Evolutionary conservation across 2,888 invertebrate genomes (phyloP), one percentile per base, ranked within the genome.

Genomic region (Cheilosia grossa): DNA sequence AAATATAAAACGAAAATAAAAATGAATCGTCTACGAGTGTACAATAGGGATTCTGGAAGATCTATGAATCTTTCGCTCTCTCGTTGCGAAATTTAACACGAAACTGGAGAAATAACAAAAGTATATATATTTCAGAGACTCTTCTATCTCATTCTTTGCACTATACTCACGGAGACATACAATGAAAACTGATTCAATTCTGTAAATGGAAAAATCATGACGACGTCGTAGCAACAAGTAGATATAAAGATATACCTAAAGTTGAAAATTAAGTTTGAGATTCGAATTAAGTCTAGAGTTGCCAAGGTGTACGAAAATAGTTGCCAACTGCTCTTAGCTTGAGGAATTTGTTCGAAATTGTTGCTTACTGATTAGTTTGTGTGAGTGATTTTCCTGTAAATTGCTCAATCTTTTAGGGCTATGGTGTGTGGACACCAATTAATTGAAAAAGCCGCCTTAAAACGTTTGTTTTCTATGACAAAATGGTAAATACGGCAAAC

Each of bases 101-200:
- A 24, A 74, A 61, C 53, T 66, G 37, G 37, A 70, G 27, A 54
- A 17, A 73, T 44, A 30, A 61, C 53, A 73, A 51, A 56, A 56
- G n/a, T 64, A 13, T 1, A 24, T 37, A 40, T 47, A 54, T 70
- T 44, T 63, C 33, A 54, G 51, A 33, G 27, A 33, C 37, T 81
- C 44, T 44, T 69, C 49, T 64, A 63, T 59, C 58, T 9, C 27
- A 49, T 67, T 69, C 61, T 56, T 49, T 69, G 37, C 44, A 24
- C 27, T 72, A 15, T 63, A 37, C 40, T 42, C 54, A 27, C 33
- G 21, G n/a, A 54, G 47, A 42, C 24, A 75, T 44, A 77, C 72
- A 83, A 79, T 69, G 78, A 58, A 82, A 82, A 82, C 64, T 66
- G 53, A 85, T 75, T 85, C 80, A 80, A 64, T 69, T 80, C 75